phyloP scores from a whole-genome alignment of 2,797 vertebrate species.

The Clarias pachynema region DNA sequence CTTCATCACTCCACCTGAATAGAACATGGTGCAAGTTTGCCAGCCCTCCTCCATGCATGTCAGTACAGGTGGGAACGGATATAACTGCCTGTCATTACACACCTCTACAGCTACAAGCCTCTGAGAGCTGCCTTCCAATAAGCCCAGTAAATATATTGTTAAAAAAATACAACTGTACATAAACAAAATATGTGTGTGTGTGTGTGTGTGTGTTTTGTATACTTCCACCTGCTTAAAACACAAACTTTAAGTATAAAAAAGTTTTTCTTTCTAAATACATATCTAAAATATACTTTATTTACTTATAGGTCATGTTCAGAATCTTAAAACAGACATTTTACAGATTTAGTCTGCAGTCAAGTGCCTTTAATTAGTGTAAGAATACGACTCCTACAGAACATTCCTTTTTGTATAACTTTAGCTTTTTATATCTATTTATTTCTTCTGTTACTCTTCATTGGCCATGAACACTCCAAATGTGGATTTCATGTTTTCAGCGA shows the following conservation, averaged over 20 bases:
- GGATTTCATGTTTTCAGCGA: neutral
- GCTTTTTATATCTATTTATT: neutral
- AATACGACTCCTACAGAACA: neutral
- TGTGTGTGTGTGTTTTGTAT: neutral
- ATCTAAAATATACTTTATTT: neutral
- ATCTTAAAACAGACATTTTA: neutral
- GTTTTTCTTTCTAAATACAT: neutral
- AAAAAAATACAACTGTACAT: neutral
- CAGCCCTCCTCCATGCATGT: slow-evolving; percentile 1
- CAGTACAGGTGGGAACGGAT: neutral
- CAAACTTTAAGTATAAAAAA: neutral
- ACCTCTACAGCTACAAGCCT: neutral
- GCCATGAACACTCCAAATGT: neutral
- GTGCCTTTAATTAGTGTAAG: neutral
- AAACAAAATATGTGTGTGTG: neutral
- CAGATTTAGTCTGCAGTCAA: neutral
- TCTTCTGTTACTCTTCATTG: neutral
- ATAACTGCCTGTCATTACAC: neutral
- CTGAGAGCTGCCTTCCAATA: neutral
- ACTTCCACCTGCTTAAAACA: neutral
- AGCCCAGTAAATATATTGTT: neutral
- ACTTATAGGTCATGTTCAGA: neutral
- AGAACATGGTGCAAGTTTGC: neutral
- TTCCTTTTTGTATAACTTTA: neutral
- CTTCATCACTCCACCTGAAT: neutral